Percentiles rank a stretch among this genome's conserved stretches.
phyloP scores from a whole-genome alignment of 2,888 invertebrate genomes.

The Lithophane semibrunnea region DNA sequence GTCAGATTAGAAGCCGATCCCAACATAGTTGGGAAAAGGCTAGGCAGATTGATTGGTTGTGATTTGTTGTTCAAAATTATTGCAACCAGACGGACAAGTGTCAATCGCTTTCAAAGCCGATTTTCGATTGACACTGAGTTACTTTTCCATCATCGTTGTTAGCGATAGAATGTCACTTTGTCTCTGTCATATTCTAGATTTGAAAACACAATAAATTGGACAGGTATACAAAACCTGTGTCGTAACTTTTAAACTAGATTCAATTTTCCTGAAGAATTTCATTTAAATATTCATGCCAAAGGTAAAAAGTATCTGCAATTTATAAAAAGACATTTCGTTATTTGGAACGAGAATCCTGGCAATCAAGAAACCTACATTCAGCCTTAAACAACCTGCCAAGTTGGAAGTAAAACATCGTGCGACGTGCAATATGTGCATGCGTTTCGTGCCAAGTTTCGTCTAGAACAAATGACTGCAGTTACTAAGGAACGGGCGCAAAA shows the following conservation, averaged over 20 bases:
- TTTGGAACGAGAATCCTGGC: not conserved
- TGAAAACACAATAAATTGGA: not conserved
- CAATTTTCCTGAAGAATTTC: not conserved
- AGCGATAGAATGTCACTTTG: too few relatives aligned
- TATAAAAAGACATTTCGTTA: conserved; percentile 7
- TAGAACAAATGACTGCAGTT: conserved; percentile 40
- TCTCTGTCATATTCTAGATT: too few relatives aligned
- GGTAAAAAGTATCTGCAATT: not conserved
- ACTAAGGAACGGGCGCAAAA: conserved; percentile 10
- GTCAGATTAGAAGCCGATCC: too few relatives aligned
- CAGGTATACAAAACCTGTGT: not conserved
- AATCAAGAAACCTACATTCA: conserved; percentile 34
- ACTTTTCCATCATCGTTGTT: too few relatives aligned
- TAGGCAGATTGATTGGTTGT: too few relatives aligned
- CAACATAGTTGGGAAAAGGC: too few relatives aligned
- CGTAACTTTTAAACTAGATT: not conserved
- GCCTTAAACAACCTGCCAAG: conserved; percentile 34
- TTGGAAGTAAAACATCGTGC: conserved; percentile 25
- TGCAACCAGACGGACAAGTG: too few relatives aligned
- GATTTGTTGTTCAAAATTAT: too few relatives aligned
- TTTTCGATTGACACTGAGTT: too few relatives aligned
- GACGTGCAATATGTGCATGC: conserved; percentile 28
- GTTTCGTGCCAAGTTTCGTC: conserved; percentile 45
- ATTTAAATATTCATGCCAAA: not conserved
- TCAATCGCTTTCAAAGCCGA: too few relatives aligned